These are phyloP conservation scores for Atta colombica DNA, from an alignment of 1,140 invertebrate species.

Conservation along the genomic window DNA sequence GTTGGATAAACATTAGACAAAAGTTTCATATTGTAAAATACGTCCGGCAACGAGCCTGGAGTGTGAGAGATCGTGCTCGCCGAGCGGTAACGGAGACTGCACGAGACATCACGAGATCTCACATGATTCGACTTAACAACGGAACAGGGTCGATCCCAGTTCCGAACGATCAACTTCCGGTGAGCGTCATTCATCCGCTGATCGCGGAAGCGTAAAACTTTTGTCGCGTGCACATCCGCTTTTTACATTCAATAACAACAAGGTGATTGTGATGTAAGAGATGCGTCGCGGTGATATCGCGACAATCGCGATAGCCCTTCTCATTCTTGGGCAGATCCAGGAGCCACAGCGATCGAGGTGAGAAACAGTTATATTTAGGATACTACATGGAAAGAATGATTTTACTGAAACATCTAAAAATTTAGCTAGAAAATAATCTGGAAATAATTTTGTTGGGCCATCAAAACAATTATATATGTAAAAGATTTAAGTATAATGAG, in stretches of 20 bases:
- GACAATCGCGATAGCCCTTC: slow-evolving; percentile 86
- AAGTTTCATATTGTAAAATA: slow-evolving; percentile 17
- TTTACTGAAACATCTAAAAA: too few species aligned
- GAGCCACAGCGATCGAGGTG: slow-evolving; percentile 83
- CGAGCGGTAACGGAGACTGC: slow-evolving; percentile 17
- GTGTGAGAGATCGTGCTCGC: neutral
- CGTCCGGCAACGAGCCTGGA: neutral
- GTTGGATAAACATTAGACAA: slow-evolving; percentile 3
- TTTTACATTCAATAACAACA: slow-evolving; percentile 82
- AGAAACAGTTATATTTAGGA: slow-evolving; percentile 59
- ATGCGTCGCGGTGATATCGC: slow-evolving; percentile 86
- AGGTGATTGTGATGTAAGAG: slow-evolving; percentile 86
- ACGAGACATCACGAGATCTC: slow-evolving; percentile 36
- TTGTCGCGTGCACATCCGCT: slow-evolving; percentile 71
- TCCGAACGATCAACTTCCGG: slow-evolving; percentile 61
- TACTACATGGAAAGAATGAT: too few species aligned
- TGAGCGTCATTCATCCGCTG: slow-evolving; percentile 58
- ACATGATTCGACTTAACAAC: slow-evolving; percentile 54
- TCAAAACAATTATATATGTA: too few species aligned
- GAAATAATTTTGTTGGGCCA: too few species aligned
- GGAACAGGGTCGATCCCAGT: slow-evolving; percentile 61
- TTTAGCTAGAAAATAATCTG: too few species aligned
- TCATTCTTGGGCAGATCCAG: slow-evolving; percentile 84
- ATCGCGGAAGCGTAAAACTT: slow-evolving; percentile 67
- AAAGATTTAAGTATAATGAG: too few species aligned